Evolutionary conservation across 2,113 vertebrate species (phyloP).

Genomic region (Thymallus thymallus): DNA sequence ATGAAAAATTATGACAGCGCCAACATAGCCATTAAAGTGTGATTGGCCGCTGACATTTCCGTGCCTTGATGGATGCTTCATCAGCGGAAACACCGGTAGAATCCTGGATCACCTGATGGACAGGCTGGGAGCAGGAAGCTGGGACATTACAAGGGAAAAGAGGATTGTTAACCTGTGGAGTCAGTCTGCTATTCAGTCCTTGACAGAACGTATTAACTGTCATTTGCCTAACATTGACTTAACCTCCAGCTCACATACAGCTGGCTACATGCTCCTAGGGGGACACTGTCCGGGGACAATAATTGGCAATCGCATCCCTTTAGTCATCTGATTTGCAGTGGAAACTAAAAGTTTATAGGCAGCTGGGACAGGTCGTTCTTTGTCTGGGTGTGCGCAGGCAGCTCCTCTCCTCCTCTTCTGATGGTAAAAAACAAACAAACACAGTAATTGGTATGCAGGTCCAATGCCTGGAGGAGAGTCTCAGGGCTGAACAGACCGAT

Average conservation of each 20-base stretch:
- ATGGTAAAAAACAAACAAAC: not conserved
- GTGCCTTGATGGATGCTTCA: not conserved
- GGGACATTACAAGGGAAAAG: constrained; percentile 20
- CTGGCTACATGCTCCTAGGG: not conserved
- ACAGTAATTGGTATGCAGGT: not conserved
- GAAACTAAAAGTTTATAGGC: constrained; percentile 10
- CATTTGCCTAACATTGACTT: not conserved
- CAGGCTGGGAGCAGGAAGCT: not conserved
- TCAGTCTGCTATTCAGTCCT: not conserved
- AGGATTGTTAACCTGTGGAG: constrained; percentile 1
- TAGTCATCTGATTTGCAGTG: not conserved
- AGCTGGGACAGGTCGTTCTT: constrained; percentile 20
- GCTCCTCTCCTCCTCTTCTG: not conserved
- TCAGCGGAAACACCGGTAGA: not conserved
- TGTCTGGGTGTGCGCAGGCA: not conserved
- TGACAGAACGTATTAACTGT: not conserved
- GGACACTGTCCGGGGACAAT: not conserved
- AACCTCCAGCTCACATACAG: not conserved
- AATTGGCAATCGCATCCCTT: constrained; percentile 9
- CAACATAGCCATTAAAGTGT: constrained; percentile 3
- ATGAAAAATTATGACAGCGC: constrained; percentile 38
- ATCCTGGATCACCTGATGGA: not conserved
- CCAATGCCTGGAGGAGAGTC: not conserved
- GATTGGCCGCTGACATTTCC: not conserved
- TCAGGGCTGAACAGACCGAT: not conserved